Evolutionary conservation across 2,113 vertebrate genomes (phyloP), one percentile per base, ranked within the genome.

Genomic region (Rissa tridactyla): DNA sequence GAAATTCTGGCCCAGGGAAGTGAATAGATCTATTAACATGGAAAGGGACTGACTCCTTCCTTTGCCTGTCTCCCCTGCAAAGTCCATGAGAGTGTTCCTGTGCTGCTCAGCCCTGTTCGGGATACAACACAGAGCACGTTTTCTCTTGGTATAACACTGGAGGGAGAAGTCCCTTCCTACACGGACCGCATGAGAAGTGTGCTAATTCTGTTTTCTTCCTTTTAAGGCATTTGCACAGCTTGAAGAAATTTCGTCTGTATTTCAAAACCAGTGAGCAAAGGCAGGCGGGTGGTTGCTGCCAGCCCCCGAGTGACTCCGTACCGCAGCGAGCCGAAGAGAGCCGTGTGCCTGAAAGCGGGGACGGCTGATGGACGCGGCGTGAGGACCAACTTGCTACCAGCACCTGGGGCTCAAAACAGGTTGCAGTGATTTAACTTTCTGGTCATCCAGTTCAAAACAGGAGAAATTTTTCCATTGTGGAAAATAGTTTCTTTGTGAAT

Each of bases 171-270:
- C 5, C 1, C 57, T 69, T 79, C 40, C 30, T 52, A 65, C 34
- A 49, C 0, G 0, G 44, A 52, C 68, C 36, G 21, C 4, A 3
- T 23, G 65, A 81, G 78, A 86, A 85, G 13, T 27, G 19, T 57
- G 32, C n/a, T 75, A 60, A 84, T 79, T 66, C 72, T 78, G n/a
- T 30, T 89, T 88, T 81, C 52, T 94, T 47, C 38, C 30, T 89
- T 92, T 95, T 65, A 91, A 89, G 77, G 78, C 44, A 36, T 76
- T 88, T 88, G 36, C 22, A 57, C 10, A 80, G 62, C 42, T 65
- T 57, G 60, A 88, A 86, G 34, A 83, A 68, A 51, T 51, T 42
- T 52, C 0, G 0, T 44, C 66, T 86, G 49, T 76, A 11, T 49
- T 96, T 90, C 84, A 70, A 65, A 72, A 23, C 9, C 32, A 34